phyloP scores from a whole-genome alignment of 2,888 invertebrate genomes.

The Xestia sexstrigata region DNA sequence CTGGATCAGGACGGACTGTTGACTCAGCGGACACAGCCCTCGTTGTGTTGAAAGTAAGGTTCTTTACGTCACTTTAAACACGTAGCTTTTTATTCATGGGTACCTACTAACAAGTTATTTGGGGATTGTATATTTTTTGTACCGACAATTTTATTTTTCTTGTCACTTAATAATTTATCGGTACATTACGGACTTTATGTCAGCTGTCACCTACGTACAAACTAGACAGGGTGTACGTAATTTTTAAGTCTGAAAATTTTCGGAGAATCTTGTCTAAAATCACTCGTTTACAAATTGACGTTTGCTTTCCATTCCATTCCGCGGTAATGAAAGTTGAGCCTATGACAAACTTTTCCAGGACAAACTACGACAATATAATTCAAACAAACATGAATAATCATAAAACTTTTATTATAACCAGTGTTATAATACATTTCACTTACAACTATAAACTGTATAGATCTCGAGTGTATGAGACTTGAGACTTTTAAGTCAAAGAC shows the following conservation, averaged over 20 bases:
- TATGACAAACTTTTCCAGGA: neutral
- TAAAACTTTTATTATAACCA: conserved; percentile 65
- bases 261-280: neutral
- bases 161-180: neutral
- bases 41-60: conserved; percentile 31
- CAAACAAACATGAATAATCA: conserved; percentile 27
- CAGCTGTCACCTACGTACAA: too few relatives aligned
- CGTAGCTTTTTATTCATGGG: conserved; percentile 25
- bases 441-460: conserved; percentile 48
- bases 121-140: conserved; percentile 12
- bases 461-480: conserved; percentile 12
- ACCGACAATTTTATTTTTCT: neutral
- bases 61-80: conserved; percentile 32
- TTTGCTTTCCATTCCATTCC: neutral
- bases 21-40: conserved; percentile 52
- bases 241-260: too few relatives aligned
- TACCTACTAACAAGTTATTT: neutral
- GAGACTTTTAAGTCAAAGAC: conserved; percentile 20
- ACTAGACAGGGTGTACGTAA: too few relatives aligned
- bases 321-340: neutral
- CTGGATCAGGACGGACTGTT: conserved; percentile 60
- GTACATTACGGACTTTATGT: too few relatives aligned
- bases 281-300: neutral
- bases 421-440: conserved; percentile 57
- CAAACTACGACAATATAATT: neutral